Base-by-base conservation (phyloP, 2,113 vertebrate species). In the Gasterosteus nipponicus region DNA sequence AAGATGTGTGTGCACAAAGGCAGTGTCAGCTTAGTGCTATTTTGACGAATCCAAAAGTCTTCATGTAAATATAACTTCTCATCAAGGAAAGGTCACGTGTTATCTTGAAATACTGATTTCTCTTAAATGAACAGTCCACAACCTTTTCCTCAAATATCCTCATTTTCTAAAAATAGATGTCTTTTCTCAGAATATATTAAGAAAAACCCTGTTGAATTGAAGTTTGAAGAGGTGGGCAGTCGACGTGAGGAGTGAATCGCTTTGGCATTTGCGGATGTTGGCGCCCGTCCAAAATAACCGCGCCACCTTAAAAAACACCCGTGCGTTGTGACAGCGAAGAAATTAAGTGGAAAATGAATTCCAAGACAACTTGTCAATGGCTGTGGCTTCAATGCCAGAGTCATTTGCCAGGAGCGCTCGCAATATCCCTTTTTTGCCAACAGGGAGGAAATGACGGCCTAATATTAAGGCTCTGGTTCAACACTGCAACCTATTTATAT, bases 251-350 rank as follows among this genome's bases (percentile, higher is more conserved):
- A 64, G 69, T 38, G 38, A 56, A 58, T 65, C 12, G 49, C 42
- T 72, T 29, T 6, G 29, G 47, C 67, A 39, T 26, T 49, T 69
- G 53, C 77, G 71, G 80, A 81, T 83, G 74, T 29, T 15, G 16
- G 41, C 61, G 77, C 42, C 47, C 81, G 33, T 76, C 71, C 26
- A 51, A 62, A 64, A 76, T 75, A 6, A 65, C 58, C 10, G 7
- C 31, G 7, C 5, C 22, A 29, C 38, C 71, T 74, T 31, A 64
- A 74, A 80, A 39, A 60, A 49, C 63, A 53, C 15, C 38, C 26
- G 31, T 5, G 14, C 2, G 5, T 11, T 39, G 38, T 29, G 49
- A 58, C 54, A 69, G n/a, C 10, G 59, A 44, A 0, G 26, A 77
- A 73, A 75, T 69, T 51, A 42, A 54, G n/a, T 64, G 61, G 2